These are phyloP conservation scores for Telmatherina bonti DNA, from an alignment of 2,797 vertebrate genomes.

Conservation along the genomic window DNA sequence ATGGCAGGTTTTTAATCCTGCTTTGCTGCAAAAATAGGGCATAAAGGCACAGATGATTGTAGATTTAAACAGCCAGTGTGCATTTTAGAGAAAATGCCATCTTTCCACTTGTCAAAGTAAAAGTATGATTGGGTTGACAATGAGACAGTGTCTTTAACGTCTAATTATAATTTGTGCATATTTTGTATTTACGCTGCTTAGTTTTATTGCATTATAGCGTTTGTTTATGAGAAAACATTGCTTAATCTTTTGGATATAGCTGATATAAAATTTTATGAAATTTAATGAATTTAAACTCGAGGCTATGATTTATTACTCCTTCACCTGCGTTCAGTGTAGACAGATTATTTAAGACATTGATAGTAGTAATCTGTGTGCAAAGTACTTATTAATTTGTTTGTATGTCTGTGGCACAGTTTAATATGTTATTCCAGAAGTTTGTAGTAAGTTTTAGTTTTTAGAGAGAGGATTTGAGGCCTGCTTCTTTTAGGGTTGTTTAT, in stretches of 20 bases:
- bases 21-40: constrained; percentile 14
- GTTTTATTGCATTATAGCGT: constrained; percentile 28
- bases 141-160: not conserved
- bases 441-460: constrained; percentile 25
- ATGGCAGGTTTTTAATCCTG: constrained; percentile 29
- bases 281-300: constrained; percentile 23
- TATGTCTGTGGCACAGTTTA: constrained; percentile 25
- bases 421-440: constrained; percentile 5
- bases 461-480: not conserved
- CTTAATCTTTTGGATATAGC: constrained; percentile 17
- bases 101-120: not conserved
- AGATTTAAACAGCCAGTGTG: constrained; percentile 12
- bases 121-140: constrained; percentile 11
- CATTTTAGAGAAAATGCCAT: constrained; percentile 12
- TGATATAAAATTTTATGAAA: too few relatives aligned
- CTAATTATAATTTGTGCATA: constrained; percentile 28
- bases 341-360: constrained; percentile 28
- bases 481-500: not conserved
- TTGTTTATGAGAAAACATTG: constrained; percentile 43
- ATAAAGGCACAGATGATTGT: constrained; percentile 50
- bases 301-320: constrained; percentile 6
- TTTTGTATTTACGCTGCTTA: constrained; percentile 48
- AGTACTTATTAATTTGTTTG: constrained; percentile 43
- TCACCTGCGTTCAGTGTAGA: constrained; percentile 46
- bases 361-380: constrained; percentile 44